Percentiles rank a stretch among this genome's conserved stretches.
Conservation (phyloP, 2,888 invertebrate genomes). For the Lithophane semibrunnea region DNA sequence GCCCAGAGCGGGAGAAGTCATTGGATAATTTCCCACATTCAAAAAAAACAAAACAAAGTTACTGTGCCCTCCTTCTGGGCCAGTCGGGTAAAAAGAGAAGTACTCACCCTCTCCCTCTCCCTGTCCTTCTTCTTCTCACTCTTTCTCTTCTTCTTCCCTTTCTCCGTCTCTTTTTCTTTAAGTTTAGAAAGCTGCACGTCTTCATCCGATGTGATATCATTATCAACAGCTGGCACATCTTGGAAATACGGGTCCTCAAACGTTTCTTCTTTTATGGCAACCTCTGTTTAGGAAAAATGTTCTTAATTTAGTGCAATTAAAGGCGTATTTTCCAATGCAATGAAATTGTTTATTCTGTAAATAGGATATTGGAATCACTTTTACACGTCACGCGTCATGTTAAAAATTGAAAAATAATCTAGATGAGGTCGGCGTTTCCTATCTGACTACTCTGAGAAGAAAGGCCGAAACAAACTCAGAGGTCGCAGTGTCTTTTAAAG, state of each 20-base stretch:
- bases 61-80: no score
- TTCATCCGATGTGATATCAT: constrained; percentile 77
- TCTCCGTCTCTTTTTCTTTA: constrained; percentile 72
- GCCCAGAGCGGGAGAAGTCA: no score
- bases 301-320: background rate
- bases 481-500: no score
- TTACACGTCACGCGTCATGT: no score
- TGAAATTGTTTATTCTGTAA: no score
- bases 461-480: no score
- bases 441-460: no score
- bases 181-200: constrained; percentile 81
- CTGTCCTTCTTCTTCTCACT: constrained; percentile 24
- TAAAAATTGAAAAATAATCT: no score
- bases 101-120: constrained; percentile 25
- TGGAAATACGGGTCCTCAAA: constrained; percentile 47
- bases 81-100: background rate
- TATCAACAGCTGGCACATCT: constrained; percentile 49
- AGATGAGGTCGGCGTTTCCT: no score
- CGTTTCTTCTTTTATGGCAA: constrained; percentile 64
- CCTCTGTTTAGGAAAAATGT: constrained; percentile 24
- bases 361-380: no score
- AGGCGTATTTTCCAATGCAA: background rate
- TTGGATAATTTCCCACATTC: no score
- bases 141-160: constrained; percentile 55
- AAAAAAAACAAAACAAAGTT: no score